Conservation (phyloP, 2,888 invertebrate species). For the Drosophila barbarae region DNA sequence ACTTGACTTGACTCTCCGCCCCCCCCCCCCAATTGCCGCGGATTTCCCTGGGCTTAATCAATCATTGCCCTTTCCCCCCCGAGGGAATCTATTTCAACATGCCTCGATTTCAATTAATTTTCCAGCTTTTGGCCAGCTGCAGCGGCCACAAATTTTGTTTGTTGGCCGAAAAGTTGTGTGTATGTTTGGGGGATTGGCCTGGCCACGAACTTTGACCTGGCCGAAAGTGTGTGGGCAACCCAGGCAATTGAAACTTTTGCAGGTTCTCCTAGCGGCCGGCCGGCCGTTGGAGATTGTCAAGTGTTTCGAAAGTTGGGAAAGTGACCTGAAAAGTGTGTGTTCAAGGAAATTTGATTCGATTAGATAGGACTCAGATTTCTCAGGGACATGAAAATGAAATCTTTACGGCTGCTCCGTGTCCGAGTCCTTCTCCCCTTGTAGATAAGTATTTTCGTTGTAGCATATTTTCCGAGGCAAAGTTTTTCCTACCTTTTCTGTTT, state of each 20-base stretch:
- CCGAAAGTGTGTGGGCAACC: conserved; percentile 42
- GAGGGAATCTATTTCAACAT: conserved; percentile 48
- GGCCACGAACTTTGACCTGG: conserved; percentile 33
- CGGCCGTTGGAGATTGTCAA: conserved; percentile 25
- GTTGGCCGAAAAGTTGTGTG: conserved; percentile 12
- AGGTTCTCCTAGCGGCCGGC: neutral
- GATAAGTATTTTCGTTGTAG: conserved; percentile 13
- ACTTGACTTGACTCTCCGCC: neutral
- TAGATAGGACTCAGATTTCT: conserved; percentile 26
- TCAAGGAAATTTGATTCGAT: conserved; percentile 40
- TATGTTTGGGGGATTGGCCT: neutral
- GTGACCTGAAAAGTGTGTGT: conserved; percentile 43
- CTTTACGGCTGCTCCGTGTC: conserved; percentile 12
- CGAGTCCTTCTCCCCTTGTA: neutral
- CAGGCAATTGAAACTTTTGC: conserved; percentile 37
- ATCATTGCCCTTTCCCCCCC: conserved; percentile 33
- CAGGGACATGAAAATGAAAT: conserved; percentile 27
- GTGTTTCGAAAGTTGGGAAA: conserved; percentile 38
- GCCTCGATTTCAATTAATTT: conserved; percentile 66
- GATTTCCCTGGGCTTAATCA: conserved; percentile 34
- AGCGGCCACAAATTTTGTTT: conserved; percentile 54
- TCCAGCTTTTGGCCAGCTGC: conserved; percentile 58
- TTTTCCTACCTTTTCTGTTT: conserved; percentile 3
- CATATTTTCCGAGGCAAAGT: conserved; percentile 32
- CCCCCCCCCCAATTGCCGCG: neutral